Evolutionary conservation across 2,888 invertebrate genomes (phyloP), one percentile per base, ranked within the genome.

Genomic region (Acrocyrtus sp.): DNA sequence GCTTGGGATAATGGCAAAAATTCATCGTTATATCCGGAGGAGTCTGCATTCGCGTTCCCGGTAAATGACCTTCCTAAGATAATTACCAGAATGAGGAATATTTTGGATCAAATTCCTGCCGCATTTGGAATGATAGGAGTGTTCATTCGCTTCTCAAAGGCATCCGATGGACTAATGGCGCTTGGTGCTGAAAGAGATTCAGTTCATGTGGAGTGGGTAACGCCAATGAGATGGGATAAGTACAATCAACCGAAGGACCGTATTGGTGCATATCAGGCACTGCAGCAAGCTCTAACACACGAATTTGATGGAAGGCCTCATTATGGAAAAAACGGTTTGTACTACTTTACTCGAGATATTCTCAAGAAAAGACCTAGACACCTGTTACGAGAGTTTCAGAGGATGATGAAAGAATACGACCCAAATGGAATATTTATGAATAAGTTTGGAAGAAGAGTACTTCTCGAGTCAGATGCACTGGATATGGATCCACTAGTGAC

Each of bases 81-180:
- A 0, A 43, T 75, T 8, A 17, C 26, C 3, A 73, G 47, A 27
- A 77, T 77, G 57, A 77, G 73, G 26, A 29, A 29, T 3, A 66
- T 77, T 51, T 50, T 77, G 10, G 50, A 62, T 6, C 57, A 73
- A 67, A 53, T 70, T 17, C 72, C 53, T 17, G 75, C 77, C 1
- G 58, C 66, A 19, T 77, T 77, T 45, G 48, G 62, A 1, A 62
- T 75, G 75, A 57, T 77, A 62, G 77, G 77, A 21, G 70, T 77
- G 5, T 67, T 75, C 24, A 73, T 72, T 10, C 61, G 75, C 4
- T 75, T 75, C 34, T 72, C 67, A 0, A 61, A 53, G 24, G 56
- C 72, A 0, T 67, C 67, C 0, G 75, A 75, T 47, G 72, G 57
- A 2, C 29, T 72, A 17, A 72, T 75, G 72, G 54, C 75, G 4